Base-by-base conservation (phyloP, 2,797 vertebrate species). In the Vultur gryphus region DNA sequence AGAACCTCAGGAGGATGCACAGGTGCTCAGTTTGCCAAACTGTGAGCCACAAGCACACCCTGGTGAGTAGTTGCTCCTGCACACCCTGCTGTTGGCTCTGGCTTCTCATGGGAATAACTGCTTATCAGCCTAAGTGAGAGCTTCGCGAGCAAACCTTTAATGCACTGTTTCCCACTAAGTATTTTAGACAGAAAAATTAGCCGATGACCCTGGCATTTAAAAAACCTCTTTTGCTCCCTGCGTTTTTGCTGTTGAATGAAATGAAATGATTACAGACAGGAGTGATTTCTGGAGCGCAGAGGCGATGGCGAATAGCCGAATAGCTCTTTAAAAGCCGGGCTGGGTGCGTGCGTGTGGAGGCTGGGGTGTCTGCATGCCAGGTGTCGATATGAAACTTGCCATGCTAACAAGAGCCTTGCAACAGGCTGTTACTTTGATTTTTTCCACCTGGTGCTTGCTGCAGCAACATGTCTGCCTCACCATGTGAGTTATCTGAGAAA, bases 401-500 rank as follows among this genome's bases (percentile, higher is more conserved):
- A 94, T 87, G 71, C 88, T 96, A 96, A 94, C 73, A 57, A 89
- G 88, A 90, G 92, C 67, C 83, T 94, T 81, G 75, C 88, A 97
- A 93, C 89, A 95, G 90, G 78, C 91, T 96, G 87, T 88, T 80
- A 85, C 92, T 97, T 97, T 96, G 97, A 95, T 98, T 97, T 95
- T 94, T 96, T 95, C 97, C 97, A 98, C 98, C 97, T 98, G 97
- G 96, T 86, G 88, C 93, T 95, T 75, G 52, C 96, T 89, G 83
- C 51, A 96, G 90, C 95, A 96, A 84, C 93, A 75, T 76, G 94
- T 97, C 95, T 97, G 94, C 84, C 91, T 94, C 80, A 44, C 94
- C 97, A 94, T 93, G 91, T 91, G 97, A 97, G 97, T 97, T 98
- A 97, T 97, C 97, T 97, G 96, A 98, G 97, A 98, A 97, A 95